Percentiles rank a stretch among this genome's conserved stretches.
Evolutionary conservation across 2,797 vertebrate genomes (phyloP).

Genomic region (Fratercula arctica): DNA sequence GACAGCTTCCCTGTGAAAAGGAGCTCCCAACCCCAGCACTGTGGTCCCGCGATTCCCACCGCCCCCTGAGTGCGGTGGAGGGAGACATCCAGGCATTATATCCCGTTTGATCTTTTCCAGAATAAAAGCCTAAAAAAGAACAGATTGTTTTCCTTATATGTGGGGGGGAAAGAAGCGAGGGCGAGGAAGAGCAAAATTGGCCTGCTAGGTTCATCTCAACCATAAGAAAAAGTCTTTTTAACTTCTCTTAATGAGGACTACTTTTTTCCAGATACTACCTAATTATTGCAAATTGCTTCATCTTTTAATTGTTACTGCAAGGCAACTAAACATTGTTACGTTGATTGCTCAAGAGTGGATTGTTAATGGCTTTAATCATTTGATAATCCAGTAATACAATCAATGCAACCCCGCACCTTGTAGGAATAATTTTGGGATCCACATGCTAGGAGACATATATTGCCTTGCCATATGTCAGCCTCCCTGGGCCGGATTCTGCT

Average conservation of each 20-base stretch:
- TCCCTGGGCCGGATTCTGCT: not conserved
- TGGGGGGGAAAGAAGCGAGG: not conserved
- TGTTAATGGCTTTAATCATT: conserved; percentile 81
- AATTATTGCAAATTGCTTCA: conserved; percentile 83
- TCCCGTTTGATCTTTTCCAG: conserved; percentile 59
- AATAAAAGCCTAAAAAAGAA: conserved; percentile 59
- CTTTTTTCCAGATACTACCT: conserved; percentile 74
- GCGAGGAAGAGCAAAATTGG: not conserved
- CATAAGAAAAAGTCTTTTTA: conserved; percentile 72
- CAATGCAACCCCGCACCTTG: conserved; percentile 71
- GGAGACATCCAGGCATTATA: not conserved
- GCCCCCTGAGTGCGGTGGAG: not conserved
- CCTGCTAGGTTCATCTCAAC: conserved; percentile 64
- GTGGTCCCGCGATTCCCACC: rapidly evolving
- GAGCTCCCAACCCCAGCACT: not conserved
- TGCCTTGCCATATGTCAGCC: not conserved
- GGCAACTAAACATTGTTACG: conserved; percentile 79
- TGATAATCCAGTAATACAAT: conserved; percentile 79
- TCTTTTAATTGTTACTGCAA: conserved; percentile 83
- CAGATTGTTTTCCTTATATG: conserved; percentile 63
- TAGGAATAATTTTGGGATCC: conserved; percentile 57
- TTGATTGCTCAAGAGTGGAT: conserved; percentile 77
- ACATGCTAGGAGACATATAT: conserved; percentile 22
- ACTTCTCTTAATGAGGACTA: conserved; percentile 76
- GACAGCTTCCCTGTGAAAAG: not conserved